phyloP scores from a whole-genome alignment of 1,140 invertebrate genomes.

The Leptinotarsa lineolata region DNA sequence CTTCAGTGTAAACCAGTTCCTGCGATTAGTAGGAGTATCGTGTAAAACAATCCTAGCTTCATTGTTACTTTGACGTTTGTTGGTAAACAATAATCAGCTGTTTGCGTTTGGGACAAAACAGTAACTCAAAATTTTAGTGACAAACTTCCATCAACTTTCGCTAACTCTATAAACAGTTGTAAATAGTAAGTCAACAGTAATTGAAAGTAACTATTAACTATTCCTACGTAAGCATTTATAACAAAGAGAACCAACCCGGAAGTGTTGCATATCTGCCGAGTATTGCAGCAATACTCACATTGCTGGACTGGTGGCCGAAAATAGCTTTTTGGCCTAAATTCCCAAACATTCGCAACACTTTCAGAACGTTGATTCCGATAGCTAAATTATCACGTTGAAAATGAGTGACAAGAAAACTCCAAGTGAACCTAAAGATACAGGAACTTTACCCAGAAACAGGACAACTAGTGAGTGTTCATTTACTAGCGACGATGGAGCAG shows the following conservation, averaged over 20 bases:
- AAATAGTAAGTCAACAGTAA: neutral
- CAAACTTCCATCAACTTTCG: neutral
- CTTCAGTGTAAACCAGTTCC: neutral
- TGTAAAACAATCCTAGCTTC: neutral
- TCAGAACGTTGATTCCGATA: conserved; percentile 13
- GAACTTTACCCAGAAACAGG: conserved; percentile 41
- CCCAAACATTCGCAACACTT: conserved; percentile 23
- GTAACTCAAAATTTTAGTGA: conserved; percentile 21
- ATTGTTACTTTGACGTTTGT: neutral
- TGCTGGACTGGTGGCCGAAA: conserved; percentile 27
- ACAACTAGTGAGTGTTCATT: conserved; percentile 52
- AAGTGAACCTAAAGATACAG: conserved; percentile 43
- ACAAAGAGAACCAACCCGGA: conserved; percentile 11
- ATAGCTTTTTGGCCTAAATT: conserved; percentile 28
- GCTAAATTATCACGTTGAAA: neutral
- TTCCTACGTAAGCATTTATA: conserved; percentile 12
- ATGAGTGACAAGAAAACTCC: conserved; percentile 38
- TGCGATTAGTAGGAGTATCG: neutral
- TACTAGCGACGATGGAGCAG: conserved; percentile 51
- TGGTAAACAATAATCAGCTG: conserved; percentile 25
- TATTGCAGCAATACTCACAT: conserved; percentile 5
- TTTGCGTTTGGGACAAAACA: neutral
- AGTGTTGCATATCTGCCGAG: neutral
- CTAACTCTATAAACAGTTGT: neutral
- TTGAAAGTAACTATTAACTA: conserved; percentile 7